These are phyloP conservation scores for Orchestia grillus DNA, from an alignment of 1,140 invertebrate genomes.

Conservation along the genomic window DNA sequence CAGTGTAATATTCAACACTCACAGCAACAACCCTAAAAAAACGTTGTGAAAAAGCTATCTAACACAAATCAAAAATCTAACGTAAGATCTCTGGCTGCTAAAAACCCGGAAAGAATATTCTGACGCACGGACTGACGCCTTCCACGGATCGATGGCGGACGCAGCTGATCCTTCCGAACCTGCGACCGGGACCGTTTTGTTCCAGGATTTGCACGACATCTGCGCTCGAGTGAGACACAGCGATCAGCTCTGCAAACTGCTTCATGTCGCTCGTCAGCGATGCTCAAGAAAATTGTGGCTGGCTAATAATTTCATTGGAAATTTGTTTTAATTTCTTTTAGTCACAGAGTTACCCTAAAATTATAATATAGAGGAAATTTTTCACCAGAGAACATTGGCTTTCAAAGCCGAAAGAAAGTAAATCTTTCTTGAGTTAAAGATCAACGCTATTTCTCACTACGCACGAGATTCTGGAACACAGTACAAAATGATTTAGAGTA, in stretches of 20 bases:
- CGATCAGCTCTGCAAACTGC: too few relatives aligned
- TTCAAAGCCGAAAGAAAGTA: background rate
- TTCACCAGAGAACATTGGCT: background rate
- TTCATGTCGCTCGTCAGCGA: too few relatives aligned
- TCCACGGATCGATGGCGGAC: background rate
- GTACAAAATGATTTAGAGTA: too few relatives aligned
- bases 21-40: too few relatives aligned
- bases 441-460: too few relatives aligned
- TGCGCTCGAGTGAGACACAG: background rate
- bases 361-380: background rate
- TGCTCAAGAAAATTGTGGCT: too few relatives aligned
- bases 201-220: background rate
- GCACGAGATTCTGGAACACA: too few relatives aligned
- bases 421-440: too few relatives aligned
- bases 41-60: background rate
- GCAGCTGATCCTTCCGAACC: constrained; percentile 11
- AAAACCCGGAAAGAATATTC: background rate
- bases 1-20: too few relatives aligned
- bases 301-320: too few relatives aligned
- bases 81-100: background rate
- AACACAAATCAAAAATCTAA: background rate
- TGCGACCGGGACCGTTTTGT: background rate
- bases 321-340: background rate
- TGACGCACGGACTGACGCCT: background rate
- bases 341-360: background rate